Conservation (phyloP, 23 tunicate species). For the Ascidia mentula region DNA sequence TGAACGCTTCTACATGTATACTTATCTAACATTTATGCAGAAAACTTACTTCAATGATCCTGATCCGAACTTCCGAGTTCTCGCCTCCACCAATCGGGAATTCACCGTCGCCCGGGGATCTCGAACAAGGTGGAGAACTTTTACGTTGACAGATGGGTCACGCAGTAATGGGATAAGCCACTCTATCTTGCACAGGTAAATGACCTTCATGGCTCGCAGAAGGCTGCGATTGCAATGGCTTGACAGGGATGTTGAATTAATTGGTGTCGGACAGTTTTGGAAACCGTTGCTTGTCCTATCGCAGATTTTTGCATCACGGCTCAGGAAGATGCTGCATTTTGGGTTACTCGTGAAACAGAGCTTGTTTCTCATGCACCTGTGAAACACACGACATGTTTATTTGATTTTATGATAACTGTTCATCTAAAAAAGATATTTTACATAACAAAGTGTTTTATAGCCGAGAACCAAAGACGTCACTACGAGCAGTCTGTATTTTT, state of each 20-base stretch:
- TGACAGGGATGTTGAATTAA: not conserved
- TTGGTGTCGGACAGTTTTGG: not conserved
- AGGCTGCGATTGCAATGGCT: not conserved
- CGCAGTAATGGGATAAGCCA: not conserved
- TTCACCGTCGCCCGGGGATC: slow-evolving; percentile 4
- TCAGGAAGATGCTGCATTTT: slow-evolving; percentile 20
- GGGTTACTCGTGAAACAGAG: slow-evolving; percentile 6
- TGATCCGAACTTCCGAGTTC: not conserved
- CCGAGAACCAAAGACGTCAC: too few relatives aligned
- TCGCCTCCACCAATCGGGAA: not conserved
- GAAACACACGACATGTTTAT: too few relatives aligned
- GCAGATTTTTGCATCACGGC: not conserved
- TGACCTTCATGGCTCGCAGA: not conserved
- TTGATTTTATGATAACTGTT: too few relatives aligned
- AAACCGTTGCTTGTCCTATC: not conserved
- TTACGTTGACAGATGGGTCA: not conserved
- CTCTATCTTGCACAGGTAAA: not conserved
- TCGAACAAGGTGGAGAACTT: not conserved
- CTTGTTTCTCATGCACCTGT: slow-evolving; percentile 13
- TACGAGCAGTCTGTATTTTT: too few relatives aligned
- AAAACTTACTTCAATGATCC: too few relatives aligned
- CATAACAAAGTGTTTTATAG: too few relatives aligned
- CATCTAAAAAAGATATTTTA: too few relatives aligned
- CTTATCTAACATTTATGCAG: too few relatives aligned
- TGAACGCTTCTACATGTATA: too few relatives aligned